These are phyloP conservation scores for Trypoxylon attenuatum DNA, from an alignment of 2,888 invertebrate genomes.

Conservation along the genomic window DNA sequence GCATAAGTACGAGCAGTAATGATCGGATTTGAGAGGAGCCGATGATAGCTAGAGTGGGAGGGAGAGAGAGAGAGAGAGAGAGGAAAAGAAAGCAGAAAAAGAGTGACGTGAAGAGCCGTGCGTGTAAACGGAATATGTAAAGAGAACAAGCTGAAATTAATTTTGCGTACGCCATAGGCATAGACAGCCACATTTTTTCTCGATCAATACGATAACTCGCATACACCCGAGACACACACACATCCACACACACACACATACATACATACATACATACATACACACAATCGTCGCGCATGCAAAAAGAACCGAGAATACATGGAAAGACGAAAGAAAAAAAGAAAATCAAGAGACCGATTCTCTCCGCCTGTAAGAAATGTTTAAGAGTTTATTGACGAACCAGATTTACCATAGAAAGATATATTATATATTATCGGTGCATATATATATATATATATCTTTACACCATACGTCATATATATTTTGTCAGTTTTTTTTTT, in stretches of 20 bases:
- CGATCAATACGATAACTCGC: constrained; percentile 11
- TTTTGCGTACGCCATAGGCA: constrained; percentile 4
- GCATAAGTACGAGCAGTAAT: background rate
- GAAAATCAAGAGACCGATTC: constrained; percentile 45
- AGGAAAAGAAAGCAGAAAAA: background rate
- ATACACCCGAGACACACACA: constrained; percentile 11
- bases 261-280: constrained; percentile 3
- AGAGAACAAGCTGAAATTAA: constrained; percentile 19
- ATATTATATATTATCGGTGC: constrained; percentile 48
- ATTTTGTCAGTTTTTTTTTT: constrained; percentile 48
- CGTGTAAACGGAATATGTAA: constrained; percentile 31
- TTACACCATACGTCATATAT: constrained; percentile 49
- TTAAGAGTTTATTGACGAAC: constrained; percentile 48
- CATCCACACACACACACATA: constrained; percentile 23
- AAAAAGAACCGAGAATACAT: constrained; percentile 16
- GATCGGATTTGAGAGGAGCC: background rate
- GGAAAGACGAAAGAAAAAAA: constrained; percentile 10
- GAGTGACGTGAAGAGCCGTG: constrained; percentile 31
- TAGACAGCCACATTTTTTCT: constrained; percentile 15
- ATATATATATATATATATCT: constrained; percentile 38
- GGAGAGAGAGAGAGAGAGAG: background rate
- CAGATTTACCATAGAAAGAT: constrained; percentile 53
- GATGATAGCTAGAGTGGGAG: constrained; percentile 3
- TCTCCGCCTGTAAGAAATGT: constrained; percentile 52
- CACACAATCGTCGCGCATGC: constrained; percentile 22